Evolutionary conservation across 2,888 invertebrate species (phyloP), one percentile per base, ranked within the genome.

Genomic region (Cistogaster globosa): DNA sequence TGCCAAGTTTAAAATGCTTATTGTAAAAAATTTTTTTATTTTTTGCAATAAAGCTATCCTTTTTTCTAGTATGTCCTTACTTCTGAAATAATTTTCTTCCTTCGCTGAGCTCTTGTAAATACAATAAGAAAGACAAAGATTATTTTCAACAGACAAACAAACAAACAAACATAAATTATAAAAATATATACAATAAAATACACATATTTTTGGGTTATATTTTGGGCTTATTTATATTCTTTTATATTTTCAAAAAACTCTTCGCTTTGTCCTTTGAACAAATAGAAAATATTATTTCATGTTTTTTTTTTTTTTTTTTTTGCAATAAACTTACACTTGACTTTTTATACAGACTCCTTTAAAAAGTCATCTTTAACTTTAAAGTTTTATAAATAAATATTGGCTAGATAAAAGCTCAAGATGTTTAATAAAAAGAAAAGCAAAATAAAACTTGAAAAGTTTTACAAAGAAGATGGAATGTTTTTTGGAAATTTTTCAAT

Each of bases 161-260:
- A 65, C 42, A 26, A 55, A 68, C 62, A 36, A 32, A 45, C 69
- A 84, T 84, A 84, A 84, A 80, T 80, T 84, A 67, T 72, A 20
- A 69, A 74, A 78, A 72, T 71, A 51, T 65, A 38, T 22, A 22
- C 65, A 79, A 71, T 63, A 58, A 80, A 77, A 77, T 65, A 45
- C 48, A 22, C 22, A 53, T 53, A 69, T 69, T 68, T 75, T 45
- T 48, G 62, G 38, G 53, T 71, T 71, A 48, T 60, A n/a, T 45
- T 53, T 26, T 18, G n/a, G n/a, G 18, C 42, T 62, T 53, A 18
- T 36, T 11, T 62, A 8, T 7, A 2, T 68, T 0, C 12, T 14
- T 48, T 72, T 36, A 18, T 32, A 7, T 32, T 58, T 7, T 5
- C 5, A 12, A 26, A 45, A 68, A 20, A 8, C 1, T 6, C 5